phyloP scores from a whole-genome alignment of 2,888 invertebrate species.

The Zaprionus bogoriensis region DNA sequence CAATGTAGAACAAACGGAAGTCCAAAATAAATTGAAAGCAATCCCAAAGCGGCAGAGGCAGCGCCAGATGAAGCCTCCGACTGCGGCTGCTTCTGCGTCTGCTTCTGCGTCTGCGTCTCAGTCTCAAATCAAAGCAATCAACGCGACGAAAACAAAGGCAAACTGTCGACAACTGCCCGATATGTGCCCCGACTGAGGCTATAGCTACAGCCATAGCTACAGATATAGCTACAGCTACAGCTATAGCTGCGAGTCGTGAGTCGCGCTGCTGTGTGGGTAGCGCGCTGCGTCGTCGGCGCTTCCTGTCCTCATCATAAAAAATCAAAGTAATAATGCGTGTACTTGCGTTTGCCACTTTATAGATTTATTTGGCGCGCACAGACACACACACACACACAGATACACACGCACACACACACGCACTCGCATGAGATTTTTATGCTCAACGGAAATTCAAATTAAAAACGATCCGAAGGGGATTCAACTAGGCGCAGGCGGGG shows the following conservation, averaged over 20 bases:
- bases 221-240: slow-evolving; percentile 30
- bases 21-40: slow-evolving; percentile 74
- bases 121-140: slow-evolving; percentile 71
- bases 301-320: slow-evolving; percentile 78
- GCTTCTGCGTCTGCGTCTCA: too few species aligned
- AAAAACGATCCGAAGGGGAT: slow-evolving; percentile 66
- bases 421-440: slow-evolving; percentile 54
- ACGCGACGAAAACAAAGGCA: slow-evolving; percentile 45
- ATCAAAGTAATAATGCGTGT: slow-evolving; percentile 78
- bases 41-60: slow-evolving; percentile 31
- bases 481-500: slow-evolving; percentile 2
- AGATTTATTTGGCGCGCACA: slow-evolving; percentile 70
- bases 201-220: slow-evolving; percentile 4
- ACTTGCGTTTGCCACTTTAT: slow-evolving; percentile 79
- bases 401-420: slow-evolving; percentile 3
- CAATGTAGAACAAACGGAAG: slow-evolving; percentile 76
- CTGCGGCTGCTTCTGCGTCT: slow-evolving; percentile 1
- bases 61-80: slow-evolving; percentile 1
- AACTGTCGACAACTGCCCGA: too few species aligned
- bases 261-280: slow-evolving; percentile 41
- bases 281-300: slow-evolving; percentile 48
- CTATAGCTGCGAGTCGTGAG: slow-evolving; percentile 13
- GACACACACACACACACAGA: slow-evolving; percentile 14
- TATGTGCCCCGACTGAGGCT: too few species aligned
- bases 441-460: slow-evolving; percentile 81